phyloP scores from a whole-genome alignment of 2,888 invertebrate genomes.

The Zhengitettix transpicula region DNA sequence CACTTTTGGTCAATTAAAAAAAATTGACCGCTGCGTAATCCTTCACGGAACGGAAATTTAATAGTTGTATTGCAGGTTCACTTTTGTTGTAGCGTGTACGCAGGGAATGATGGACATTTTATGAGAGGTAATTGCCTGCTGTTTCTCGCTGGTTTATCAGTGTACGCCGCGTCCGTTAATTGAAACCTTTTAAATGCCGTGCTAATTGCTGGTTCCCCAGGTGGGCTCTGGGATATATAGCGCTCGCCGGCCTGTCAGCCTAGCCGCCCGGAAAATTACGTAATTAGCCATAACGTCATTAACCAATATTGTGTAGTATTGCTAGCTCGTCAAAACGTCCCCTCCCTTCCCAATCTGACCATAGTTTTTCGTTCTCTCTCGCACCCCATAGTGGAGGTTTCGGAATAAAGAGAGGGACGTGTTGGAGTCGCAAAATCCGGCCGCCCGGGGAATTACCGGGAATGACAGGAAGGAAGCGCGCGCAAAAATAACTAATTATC shows the following conservation, averaged over 20 bases:
- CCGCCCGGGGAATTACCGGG: background rate
- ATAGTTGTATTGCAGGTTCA: no score
- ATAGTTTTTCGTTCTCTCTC: background rate
- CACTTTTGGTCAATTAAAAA: no score
- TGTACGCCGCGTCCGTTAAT: background rate
- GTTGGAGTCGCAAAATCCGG: background rate
- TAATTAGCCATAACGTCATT: constrained; percentile 11
- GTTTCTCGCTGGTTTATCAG: background rate
- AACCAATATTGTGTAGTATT: constrained; percentile 4
- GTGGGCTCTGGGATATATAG: background rate
- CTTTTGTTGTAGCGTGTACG: no score
- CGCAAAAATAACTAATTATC: constrained; percentile 1
- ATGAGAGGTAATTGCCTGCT: background rate
- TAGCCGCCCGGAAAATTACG: constrained; percentile 8
- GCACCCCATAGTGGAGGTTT: background rate
- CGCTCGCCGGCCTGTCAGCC: background rate
- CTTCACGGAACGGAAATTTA: no score
- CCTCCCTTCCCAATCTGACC: background rate
- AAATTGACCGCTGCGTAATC: no score
- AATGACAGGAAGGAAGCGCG: background rate
- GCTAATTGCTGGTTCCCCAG: background rate
- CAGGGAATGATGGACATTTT: background rate
- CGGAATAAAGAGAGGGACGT: background rate
- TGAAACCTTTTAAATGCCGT: background rate
- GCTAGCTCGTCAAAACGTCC: background rate